Evolutionary conservation across 2,113 vertebrate genomes (phyloP), one percentile per base, ranked within the genome.

Genomic region (Collichthys lucidus): DNA sequence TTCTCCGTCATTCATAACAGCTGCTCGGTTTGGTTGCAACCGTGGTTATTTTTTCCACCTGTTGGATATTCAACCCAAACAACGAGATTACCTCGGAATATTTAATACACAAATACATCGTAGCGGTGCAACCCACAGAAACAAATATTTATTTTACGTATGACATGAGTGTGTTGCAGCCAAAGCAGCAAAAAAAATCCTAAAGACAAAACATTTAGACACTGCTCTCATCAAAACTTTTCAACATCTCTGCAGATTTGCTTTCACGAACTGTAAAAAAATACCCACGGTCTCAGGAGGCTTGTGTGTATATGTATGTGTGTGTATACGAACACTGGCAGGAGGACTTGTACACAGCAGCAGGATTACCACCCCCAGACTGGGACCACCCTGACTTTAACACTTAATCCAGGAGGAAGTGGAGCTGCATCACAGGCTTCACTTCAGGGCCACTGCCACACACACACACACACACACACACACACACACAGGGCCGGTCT

Each of bases 381-480:
- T 87, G 86, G 74, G 86, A 95, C 95, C 95, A 96, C 95, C 95
- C 94, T 94, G 94, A 93, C 91, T 90, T 93, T 90, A 89, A 86
- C 59, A 75, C 90, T 94, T 94, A 94, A 94, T 94, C 95, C 93
- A 82, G 61, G 59, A 91, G 80, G 92, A 95, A 92, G 93, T 89
- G 86, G 81, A 92, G 92, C 91, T 91, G 89, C 83, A 94, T 93
- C 4, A 76, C 88, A 85, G 84, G 56, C 89, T 95, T 95, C 93
- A 94, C 93, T 4, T 5, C 11, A 86, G 93, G 90, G 89, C 44
- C 67, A 62, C 26, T 26, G 26, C 26, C 26, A 24, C 56, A 31
- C 53, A 57, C 62, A 40, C 26, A 26, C 26, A 26, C 26, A 26
- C 26, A 26, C 26, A 26, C 26, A 26, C 26, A 26, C 26, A 26